Evolutionary conservation across 2,113 vertebrate species (phyloP).

Genomic region (Morone chrysops): DNA sequence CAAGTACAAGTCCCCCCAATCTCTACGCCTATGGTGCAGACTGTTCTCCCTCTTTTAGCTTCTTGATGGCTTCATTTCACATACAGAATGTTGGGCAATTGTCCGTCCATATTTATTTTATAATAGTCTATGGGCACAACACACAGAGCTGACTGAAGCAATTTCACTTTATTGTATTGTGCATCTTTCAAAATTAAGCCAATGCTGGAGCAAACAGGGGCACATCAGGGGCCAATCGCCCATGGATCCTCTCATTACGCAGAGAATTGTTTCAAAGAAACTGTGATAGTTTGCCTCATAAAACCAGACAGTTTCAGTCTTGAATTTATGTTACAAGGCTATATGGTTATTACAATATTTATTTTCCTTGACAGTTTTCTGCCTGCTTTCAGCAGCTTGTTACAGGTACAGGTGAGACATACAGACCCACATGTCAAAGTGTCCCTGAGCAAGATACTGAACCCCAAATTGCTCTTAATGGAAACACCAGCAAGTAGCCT

Average conservation of each 20-base stretch:
- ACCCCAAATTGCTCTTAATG: not conserved
- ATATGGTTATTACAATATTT: not conserved
- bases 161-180: too few relatives aligned
- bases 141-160: too few relatives aligned
- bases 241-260: too few relatives aligned
- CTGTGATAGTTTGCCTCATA: not conserved
- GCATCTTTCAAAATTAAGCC: too few relatives aligned
- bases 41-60: not conserved
- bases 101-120: not conserved
- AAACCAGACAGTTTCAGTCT: not conserved
- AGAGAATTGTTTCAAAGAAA: not conserved
- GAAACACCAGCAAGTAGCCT: not conserved
- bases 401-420: constrained; percentile 4
- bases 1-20: too few relatives aligned
- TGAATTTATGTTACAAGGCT: not conserved
- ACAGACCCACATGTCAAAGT: not conserved
- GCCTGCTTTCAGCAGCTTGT: constrained; percentile 13
- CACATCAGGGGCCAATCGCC: too few relatives aligned
- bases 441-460: not conserved
- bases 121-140: not conserved
- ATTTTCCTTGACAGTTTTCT: constrained; percentile 16
- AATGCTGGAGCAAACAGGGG: too few relatives aligned
- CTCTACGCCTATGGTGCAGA: not conserved
- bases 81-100: not conserved
- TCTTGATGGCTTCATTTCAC: too few relatives aligned